phyloP scores from a whole-genome alignment of 2,113 vertebrate species.

The Nanorana parkeri region DNA sequence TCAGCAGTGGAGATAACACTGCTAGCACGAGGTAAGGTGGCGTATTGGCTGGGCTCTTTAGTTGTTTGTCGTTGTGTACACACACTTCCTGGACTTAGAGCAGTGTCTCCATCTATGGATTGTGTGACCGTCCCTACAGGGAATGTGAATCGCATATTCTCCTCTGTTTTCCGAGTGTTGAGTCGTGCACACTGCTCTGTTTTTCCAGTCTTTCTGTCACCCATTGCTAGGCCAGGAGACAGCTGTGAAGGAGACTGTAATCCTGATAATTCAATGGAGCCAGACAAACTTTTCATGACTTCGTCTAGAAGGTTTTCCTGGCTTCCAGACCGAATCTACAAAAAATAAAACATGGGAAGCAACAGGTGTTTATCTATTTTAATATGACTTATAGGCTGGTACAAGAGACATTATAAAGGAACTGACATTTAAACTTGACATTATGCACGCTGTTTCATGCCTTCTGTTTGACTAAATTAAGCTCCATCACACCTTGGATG shows the following conservation, averaged over 20 bases:
- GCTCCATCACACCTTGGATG: no score
- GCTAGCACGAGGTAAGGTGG: constrained; percentile 93
- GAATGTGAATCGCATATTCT: constrained; percentile 75
- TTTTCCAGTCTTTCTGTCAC: constrained; percentile 73
- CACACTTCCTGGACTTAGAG: constrained; percentile 75
- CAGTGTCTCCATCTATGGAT: constrained; percentile 77
- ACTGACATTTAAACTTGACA: no score
- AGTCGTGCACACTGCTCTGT: constrained; percentile 71
- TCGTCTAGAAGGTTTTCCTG: constrained; percentile 92
- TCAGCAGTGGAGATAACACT: constrained; percentile 97
- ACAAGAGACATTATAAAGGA: no score
- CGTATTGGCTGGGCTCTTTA: constrained; percentile 79
- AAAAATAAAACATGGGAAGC: constrained; percentile 19
- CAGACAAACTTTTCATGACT: constrained; percentile 84
- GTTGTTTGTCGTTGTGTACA: constrained; percentile 72
- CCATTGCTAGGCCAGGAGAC: constrained; percentile 77
- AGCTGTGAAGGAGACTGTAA: constrained; percentile 74
- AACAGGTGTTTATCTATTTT: background rate
- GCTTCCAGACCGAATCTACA: constrained; percentile 80
- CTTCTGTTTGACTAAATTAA: no score
- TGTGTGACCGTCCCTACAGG: constrained; percentile 73
- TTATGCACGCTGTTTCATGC: no score
- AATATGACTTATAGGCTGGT: background rate
- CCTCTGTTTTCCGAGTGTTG: constrained; percentile 82
- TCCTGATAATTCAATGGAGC: constrained; percentile 77